phyloP scores from a whole-genome alignment of 2,113 vertebrate genomes.

The Leucopternis melanops region DNA sequence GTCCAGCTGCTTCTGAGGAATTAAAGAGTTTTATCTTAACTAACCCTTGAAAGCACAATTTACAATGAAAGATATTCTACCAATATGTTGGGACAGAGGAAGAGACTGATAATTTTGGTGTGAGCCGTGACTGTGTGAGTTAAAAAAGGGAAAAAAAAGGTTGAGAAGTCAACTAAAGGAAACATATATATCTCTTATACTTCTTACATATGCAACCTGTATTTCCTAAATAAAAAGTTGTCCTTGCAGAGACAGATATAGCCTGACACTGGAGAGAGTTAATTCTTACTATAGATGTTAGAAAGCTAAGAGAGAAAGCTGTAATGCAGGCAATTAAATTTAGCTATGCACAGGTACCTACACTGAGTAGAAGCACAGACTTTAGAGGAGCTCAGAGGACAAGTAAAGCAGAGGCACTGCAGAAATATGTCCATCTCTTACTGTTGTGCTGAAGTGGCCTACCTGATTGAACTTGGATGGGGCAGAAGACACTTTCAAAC shows the following conservation, averaged over 20 bases:
- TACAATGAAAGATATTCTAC: background rate
- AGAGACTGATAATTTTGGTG: background rate
- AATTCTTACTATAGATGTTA: background rate
- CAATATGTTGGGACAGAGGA: background rate
- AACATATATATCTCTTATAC: rapidly evolving
- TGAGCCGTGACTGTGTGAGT: background rate
- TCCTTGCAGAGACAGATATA: background rate
- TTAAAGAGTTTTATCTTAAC: background rate
- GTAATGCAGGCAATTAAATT: background rate
- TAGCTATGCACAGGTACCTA: background rate
- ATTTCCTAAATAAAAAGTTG: background rate
- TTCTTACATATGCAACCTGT: background rate
- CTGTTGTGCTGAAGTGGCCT: background rate
- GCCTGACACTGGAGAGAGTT: background rate
- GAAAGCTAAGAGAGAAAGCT: background rate
- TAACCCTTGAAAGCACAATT: background rate
- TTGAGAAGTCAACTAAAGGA: background rate
- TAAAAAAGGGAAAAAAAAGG: background rate
- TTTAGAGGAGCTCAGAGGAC: background rate
- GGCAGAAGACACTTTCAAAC: background rate
- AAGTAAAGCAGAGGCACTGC: background rate
- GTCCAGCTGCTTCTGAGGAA: background rate
- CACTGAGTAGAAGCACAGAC: background rate
- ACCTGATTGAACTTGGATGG: background rate
- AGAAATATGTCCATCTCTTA: background rate